Base-by-base conservation (phyloP, 2,797 vertebrate genomes). In the Acanthornis magna region DNA sequence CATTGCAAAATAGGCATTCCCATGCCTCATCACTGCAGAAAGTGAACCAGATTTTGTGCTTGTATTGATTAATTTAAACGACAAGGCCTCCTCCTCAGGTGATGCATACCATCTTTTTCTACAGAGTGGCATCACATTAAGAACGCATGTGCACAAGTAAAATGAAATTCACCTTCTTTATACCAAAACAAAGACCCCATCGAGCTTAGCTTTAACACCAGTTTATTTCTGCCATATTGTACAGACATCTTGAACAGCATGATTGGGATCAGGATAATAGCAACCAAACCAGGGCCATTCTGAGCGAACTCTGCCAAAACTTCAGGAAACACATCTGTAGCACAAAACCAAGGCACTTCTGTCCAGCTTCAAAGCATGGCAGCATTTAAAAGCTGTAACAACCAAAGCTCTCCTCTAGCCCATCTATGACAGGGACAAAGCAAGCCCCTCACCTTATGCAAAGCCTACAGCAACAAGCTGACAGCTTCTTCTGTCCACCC, bases 311-410 rank as follows among this genome's bases (percentile, higher is more conserved):
- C 26, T 61, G 57, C 16, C 65, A 89, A 80, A 82, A 85, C 42
- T 88, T 89, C 27, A 72, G 65, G 38, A 85, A 95, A 88, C 9
- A 26, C 47, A 40, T 34, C 50, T 74, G 45, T 27, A 82, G 71
- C 32, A 71, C 53, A 87, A 89, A 88, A 5, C 23, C 54, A 75
- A 61, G 57, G 34, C 29, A 53, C 9, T 55, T 82, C 65, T 74
- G 50, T 38, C 42, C 66, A 72, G 54, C 54, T 93, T 83, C 57
- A 71, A 71, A 68, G 38, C 25, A 67, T 1, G 13, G 42, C 38
- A 89, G 54, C 85, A 85, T 61, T 74, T 43, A 67, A 47, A 91
- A 82, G 47, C 1, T 82, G 16, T 27, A 67, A 71, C 3, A 53
- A 29, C 27, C 29, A 77, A 67, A 91, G 65, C 50, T 48, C 43